A percentile compares a stretch with the other conserved stretches of the same genome.
phyloP scores from a whole-genome alignment of 2,797 vertebrate species.

The Petrocephalus schoutedeni region DNA sequence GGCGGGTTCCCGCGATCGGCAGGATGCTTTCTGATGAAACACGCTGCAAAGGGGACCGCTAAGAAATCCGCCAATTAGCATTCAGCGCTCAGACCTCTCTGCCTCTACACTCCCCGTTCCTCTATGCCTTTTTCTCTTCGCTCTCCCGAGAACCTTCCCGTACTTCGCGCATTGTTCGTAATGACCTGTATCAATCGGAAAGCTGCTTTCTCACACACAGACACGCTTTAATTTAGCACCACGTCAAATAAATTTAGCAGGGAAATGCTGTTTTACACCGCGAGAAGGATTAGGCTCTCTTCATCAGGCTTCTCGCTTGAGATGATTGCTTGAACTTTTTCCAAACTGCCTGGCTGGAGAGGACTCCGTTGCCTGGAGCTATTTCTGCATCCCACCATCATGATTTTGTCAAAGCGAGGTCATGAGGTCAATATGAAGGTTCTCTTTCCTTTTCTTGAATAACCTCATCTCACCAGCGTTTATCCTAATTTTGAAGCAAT shows the following conservation, averaged over 20 bases:
- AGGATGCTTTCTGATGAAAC: conserved; percentile 19
- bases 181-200: background rate
- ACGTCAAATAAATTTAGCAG: background rate
- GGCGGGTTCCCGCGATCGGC: background rate
- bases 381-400: background rate
- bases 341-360: background rate
- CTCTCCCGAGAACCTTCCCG: background rate
- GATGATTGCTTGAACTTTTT: background rate
- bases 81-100: background rate
- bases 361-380: background rate
- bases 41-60: background rate
- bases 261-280: background rate
- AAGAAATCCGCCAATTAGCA: background rate
- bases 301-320: background rate
- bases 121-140: background rate
- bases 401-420: background rate
- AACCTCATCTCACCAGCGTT: conserved; percentile 5
- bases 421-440: background rate
- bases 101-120: background rate
- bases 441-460: background rate
- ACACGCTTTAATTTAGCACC: background rate
- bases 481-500: conserved; percentile 2
- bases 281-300: background rate
- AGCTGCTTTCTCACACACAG: background rate
- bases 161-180: conserved; percentile 2